Conservation (phyloP, 2,888 invertebrate species). For the Rhabditoides inermis region DNA sequence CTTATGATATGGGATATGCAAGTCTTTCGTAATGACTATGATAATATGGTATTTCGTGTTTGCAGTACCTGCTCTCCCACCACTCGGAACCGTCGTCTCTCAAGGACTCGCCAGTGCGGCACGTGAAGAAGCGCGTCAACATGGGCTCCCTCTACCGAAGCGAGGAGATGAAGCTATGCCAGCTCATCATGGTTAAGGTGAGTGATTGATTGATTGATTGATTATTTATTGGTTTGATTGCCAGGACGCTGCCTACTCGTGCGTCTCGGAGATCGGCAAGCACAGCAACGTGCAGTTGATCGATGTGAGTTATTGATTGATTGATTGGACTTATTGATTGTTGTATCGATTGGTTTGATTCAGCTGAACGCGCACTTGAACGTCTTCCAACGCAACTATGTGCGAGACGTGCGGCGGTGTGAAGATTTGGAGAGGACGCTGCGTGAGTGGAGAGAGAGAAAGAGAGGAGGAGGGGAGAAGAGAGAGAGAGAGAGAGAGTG, state of each 20-base stretch:
- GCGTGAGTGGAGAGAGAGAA: constrained; percentile 34
- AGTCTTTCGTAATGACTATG: no score
- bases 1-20: no score
- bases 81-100: no score
- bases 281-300: constrained; percentile 35
- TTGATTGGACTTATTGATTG: no score
- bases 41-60: no score
- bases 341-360: no score
- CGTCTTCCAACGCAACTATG: constrained; percentile 93
- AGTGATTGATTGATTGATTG: no score
- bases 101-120: no score
- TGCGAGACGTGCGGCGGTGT: constrained; percentile 89
- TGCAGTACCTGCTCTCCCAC: no score
- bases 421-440: constrained; percentile 72
- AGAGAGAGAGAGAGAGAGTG: background rate
- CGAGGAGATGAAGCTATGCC: constrained; percentile 35
- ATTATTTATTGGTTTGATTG: no score
- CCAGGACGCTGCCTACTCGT: constrained; percentile 40
- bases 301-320: constrained; percentile 28
- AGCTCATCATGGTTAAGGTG: constrained; percentile 39
- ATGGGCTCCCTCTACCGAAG: constrained; percentile 24
- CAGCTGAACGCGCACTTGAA: constrained; percentile 91
- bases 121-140: no score
- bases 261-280: constrained; percentile 38
- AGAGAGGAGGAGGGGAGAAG: background rate